Evolutionary conservation across 2,113 vertebrate species (phyloP).

Genomic region (Phyllostomus hastatus): DNA sequence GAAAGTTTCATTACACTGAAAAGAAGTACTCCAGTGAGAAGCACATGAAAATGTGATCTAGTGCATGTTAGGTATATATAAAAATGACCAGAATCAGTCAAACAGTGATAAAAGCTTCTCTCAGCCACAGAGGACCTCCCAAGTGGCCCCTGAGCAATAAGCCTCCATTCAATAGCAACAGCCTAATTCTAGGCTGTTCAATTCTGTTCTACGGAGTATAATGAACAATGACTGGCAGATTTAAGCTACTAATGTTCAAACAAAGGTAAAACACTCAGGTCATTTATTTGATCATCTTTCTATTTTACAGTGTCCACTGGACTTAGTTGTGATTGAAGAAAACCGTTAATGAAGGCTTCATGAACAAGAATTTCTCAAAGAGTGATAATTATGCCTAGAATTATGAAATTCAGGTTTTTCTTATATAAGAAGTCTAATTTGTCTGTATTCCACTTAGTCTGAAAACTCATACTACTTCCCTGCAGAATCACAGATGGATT

Average conservation of each 20-base stretch:
- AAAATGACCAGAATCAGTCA: neutral
- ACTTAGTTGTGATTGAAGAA: neutral
- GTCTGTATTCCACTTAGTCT: neutral
- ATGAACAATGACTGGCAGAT: neutral
- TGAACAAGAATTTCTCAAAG: neutral
- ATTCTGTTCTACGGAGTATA: neutral
- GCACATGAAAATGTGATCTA: neutral
- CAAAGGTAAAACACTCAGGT: neutral
- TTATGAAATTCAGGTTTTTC: neutral
- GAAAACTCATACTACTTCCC: neutral
- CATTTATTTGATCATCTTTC: neutral
- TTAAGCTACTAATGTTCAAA: neutral
- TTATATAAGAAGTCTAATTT: neutral
- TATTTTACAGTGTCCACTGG: neutral
- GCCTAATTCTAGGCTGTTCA: neutral
- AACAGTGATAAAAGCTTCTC: neutral
- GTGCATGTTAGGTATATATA: neutral
- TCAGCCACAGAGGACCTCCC: neutral
- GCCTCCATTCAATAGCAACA: neutral
- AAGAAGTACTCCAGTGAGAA: neutral
- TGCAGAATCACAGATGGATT: neutral
- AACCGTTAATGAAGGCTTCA: neutral
- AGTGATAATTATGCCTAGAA: neutral
- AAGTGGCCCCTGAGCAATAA: neutral
- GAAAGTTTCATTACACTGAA: neutral